Evolutionary conservation across 2,113 vertebrate genomes (phyloP).

Genomic region (Limanda limanda): DNA sequence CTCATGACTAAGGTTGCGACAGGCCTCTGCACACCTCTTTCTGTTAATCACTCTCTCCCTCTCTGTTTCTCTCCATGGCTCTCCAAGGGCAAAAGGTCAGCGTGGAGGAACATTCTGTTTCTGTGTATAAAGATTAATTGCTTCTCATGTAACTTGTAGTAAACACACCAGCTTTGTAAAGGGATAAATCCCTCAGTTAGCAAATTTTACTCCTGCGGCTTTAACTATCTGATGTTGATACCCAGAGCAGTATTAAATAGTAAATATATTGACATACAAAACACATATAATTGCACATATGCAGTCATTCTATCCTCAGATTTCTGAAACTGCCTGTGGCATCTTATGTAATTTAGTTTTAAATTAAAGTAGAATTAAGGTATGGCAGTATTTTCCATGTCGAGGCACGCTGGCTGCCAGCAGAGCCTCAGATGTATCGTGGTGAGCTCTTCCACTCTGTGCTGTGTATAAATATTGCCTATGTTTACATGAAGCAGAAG

Average conservation of each 20-base stretch:
- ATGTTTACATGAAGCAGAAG: conserved; percentile 41
- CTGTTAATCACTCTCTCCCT: conserved; percentile 13
- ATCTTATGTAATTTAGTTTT: conserved; percentile 21
- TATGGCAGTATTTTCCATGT: conserved; percentile 14
- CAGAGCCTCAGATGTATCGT: not conserved
- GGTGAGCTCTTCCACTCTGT: conserved; percentile 22
- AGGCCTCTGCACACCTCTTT: conserved; percentile 50
- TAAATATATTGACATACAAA: not conserved
- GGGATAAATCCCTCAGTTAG: conserved; percentile 13
- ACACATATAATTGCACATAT: not conserved
- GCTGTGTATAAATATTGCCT: conserved; percentile 35
- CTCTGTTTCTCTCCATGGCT: conserved; percentile 17
- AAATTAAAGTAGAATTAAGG: not conserved
- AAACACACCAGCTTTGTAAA: conserved; percentile 26
- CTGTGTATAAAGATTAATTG: conserved; percentile 38
- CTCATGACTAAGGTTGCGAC: conserved; percentile 57
- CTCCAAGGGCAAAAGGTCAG: conserved; percentile 34
- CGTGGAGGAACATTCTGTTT: conserved; percentile 45
- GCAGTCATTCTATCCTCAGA: not conserved
- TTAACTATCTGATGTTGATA: conserved; percentile 16
- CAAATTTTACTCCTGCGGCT: conserved; percentile 7
- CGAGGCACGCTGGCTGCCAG: conserved; percentile 2
- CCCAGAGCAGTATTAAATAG: not conserved
- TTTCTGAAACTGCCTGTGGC: not conserved
- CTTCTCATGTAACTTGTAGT: conserved; percentile 22